Percentiles rank a stretch among this genome's conserved stretches.
Conservation (phyloP, 2,888 invertebrate genomes). For the Myopa tessellatipennis region DNA sequence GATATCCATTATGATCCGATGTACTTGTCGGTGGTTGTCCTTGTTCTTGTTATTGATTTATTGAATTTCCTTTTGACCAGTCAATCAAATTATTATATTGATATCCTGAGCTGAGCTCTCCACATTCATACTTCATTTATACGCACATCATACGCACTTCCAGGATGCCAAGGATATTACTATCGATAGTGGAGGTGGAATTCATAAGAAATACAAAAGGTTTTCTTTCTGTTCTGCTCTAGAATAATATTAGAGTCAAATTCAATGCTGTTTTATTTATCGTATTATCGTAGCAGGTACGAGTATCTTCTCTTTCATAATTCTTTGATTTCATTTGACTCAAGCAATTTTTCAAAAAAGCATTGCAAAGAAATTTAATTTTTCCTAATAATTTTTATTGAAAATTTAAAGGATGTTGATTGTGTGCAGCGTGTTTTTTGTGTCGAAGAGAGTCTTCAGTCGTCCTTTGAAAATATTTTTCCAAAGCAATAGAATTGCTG, state of each 20-base stretch:
- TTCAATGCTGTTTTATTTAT: slow-evolving; percentile 54
- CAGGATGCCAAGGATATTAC: no score
- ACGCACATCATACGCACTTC: no score
- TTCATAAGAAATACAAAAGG: not conserved
- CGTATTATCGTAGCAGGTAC: no score
- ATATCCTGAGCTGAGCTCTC: slow-evolving; percentile 38
- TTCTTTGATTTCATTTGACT: no score
- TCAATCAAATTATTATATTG: slow-evolving; percentile 49
- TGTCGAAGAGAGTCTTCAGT: no score
- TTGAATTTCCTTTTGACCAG: slow-evolving; percentile 45
- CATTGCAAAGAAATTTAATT: not conserved
- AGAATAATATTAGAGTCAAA: slow-evolving; percentile 45
- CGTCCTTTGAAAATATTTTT: slow-evolving; percentile 20
- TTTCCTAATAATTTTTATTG: slow-evolving; percentile 30
- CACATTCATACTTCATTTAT: not conserved
- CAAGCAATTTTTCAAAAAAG: not conserved
- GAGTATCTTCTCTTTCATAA: no score
- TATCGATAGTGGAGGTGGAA: not conserved
- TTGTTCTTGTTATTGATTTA: no score
- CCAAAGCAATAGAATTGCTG: not conserved
- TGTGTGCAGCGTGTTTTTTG: slow-evolving; percentile 13
- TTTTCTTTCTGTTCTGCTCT: not conserved
- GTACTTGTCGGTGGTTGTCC: no score
- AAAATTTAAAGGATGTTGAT: slow-evolving; percentile 26
- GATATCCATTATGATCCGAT: slow-evolving; percentile 23